These are phyloP conservation scores for Trachemys scripta DNA, from an alignment of 2,113 vertebrate species.

Conservation along the genomic window DNA sequence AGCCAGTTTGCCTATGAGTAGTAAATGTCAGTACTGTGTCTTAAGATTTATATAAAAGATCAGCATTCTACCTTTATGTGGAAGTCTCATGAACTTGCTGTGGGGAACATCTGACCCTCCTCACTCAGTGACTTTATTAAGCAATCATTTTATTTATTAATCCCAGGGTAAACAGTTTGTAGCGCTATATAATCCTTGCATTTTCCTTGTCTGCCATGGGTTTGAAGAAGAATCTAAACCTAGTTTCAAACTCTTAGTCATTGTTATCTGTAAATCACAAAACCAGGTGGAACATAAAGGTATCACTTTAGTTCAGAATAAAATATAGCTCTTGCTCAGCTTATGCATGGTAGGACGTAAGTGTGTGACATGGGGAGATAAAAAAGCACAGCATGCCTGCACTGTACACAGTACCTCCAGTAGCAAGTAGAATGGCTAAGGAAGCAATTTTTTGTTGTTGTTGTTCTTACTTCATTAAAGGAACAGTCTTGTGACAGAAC, in stretches of 20 bases:
- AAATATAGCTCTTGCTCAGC: background rate
- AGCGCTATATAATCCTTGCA: background rate
- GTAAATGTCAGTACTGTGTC: background rate
- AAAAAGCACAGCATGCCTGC: background rate
- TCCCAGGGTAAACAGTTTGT: background rate
- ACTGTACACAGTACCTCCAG: background rate
- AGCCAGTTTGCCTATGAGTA: background rate
- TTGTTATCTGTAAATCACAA: background rate
- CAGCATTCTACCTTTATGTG: background rate
- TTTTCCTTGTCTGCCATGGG: background rate
- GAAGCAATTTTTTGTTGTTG: background rate
- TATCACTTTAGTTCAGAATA: background rate
- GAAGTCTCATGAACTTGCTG: background rate
- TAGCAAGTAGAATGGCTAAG: background rate
- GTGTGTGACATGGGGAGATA: background rate
- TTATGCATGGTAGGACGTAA: fast-evolving
- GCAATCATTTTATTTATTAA: constrained; percentile 20
- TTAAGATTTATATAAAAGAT: constrained; percentile 28
- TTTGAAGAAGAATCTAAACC: background rate
- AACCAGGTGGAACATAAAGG: background rate
- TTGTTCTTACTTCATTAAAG: background rate
- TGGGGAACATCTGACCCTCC: background rate
- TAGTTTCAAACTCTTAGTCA: background rate
- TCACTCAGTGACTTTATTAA: background rate
- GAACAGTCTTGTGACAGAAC: background rate